A percentile compares a stretch with the other conserved stretches of the same genome.
Evolutionary conservation across 2,797 vertebrate genomes (phyloP).

Genomic region (Rachycentron canadum): DNA sequence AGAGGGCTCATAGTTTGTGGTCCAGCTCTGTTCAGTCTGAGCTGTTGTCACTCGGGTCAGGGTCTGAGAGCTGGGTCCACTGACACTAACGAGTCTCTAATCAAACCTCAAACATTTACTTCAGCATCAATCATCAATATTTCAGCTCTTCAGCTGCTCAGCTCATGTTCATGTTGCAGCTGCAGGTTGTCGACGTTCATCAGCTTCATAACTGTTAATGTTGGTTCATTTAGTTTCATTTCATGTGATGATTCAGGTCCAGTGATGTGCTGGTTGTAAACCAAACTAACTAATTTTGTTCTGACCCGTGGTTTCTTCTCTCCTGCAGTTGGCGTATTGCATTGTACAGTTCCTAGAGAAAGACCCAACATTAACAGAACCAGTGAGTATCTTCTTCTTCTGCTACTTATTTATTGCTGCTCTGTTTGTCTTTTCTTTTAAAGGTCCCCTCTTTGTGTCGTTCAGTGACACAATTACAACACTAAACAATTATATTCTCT

Average conservation of each 20-base stretch:
- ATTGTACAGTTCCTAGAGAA: conserved; percentile 99
- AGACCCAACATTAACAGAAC: conserved; percentile 98
- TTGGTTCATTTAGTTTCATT: too few species aligned
- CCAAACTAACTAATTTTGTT: background rate
- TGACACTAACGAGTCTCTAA: too few species aligned
- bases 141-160: too few species aligned
- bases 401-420: too few species aligned
- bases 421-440: too few species aligned
- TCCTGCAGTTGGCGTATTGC: conserved; percentile 95
- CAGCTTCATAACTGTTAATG: background rate
- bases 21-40: too few species aligned
- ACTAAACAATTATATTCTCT: too few species aligned
- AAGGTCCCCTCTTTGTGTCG: background rate
- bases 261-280: background rate
- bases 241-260: background rate
- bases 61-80: too few species aligned
- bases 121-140: background rate
- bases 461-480: too few species aligned
- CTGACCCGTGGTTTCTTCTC: conserved; percentile 12
- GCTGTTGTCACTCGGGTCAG: too few species aligned
- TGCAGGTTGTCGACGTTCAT: background rate
- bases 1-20: too few species aligned
- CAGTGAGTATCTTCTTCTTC: conserved; percentile 91
- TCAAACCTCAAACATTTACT: too few species aligned
- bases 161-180: background rate